Evolutionary conservation across 2,113 vertebrate genomes (phyloP).

Genomic region (Trinectes maculatus): DNA sequence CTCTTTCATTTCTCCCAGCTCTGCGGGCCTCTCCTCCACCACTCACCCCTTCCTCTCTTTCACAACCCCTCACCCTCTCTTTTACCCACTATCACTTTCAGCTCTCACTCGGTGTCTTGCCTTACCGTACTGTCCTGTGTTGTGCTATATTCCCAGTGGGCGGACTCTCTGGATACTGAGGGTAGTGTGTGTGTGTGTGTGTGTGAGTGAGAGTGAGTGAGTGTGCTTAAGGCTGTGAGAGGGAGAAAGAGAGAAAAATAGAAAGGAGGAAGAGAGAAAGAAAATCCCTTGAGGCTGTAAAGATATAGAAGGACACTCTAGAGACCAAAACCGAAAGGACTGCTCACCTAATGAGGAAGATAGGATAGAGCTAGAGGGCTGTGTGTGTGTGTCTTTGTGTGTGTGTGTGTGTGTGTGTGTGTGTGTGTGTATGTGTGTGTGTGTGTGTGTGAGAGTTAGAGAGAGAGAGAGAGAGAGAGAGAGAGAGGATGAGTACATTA

Average conservation of each 20-base stretch:
- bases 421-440: neutral
- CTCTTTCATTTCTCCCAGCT: slow-evolving; percentile 19
- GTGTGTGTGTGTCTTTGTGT: slow-evolving; percentile 23
- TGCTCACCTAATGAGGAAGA: slow-evolving; percentile 56
- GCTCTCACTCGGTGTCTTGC: slow-evolving; percentile 35
- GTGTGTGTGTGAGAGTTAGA: too few relatives aligned
- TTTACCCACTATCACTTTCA: slow-evolving; percentile 56
- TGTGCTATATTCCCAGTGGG: slow-evolving; percentile 30
- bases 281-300: slow-evolving; percentile 47
- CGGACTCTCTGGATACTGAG: slow-evolving; percentile 32
- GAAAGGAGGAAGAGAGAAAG: slow-evolving; percentile 19
- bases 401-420: slow-evolving; percentile 18
- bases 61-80: slow-evolving; percentile 35
- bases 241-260: neutral
- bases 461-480: too few relatives aligned
- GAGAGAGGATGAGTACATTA: slow-evolving; percentile 14
- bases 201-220: slow-evolving; percentile 16
- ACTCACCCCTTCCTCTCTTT: slow-evolving; percentile 21
- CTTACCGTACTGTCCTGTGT: slow-evolving; percentile 22
- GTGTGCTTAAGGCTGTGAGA: slow-evolving; percentile 7
- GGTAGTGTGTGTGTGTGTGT: neutral
- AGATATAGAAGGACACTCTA: slow-evolving; percentile 44
- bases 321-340: slow-evolving; percentile 31
- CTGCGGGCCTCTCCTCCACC: too few relatives aligned
- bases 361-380: slow-evolving; percentile 1